These are phyloP conservation scores for Gymnodraco acuticeps DNA, from an alignment of 2,797 vertebrate species.

Conservation along the genomic window DNA sequence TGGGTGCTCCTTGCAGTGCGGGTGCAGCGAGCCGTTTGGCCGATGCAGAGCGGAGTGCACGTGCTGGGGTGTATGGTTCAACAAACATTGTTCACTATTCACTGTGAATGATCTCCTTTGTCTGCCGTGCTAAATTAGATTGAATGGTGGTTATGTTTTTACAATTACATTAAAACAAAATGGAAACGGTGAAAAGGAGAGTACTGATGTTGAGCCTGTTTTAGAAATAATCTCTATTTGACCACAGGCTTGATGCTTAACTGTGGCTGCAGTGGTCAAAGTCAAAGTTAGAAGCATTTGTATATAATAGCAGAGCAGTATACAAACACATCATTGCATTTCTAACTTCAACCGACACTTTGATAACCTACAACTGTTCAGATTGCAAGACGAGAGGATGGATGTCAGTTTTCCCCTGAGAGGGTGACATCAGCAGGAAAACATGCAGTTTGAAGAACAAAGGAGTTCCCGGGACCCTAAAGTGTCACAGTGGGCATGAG, in stretches of 20 bases:
- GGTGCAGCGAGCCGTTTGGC: no score
- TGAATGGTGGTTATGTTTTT: constrained; percentile 20
- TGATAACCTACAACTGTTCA: constrained; percentile 55
- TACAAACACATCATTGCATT: constrained; percentile 58
- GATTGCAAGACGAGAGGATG: constrained; percentile 38
- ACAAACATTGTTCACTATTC: not conserved
- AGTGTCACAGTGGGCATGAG: constrained; percentile 63
- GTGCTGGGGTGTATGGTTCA: no score
- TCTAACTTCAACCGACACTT: constrained; percentile 47
- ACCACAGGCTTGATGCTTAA: constrained; percentile 67
- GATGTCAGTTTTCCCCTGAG: constrained; percentile 54
- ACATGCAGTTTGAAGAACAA: constrained; percentile 78
- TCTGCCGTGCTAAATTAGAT: constrained; percentile 2
- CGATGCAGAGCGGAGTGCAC: no score
- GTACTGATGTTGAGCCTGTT: constrained; percentile 48
- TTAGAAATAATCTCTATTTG: constrained; percentile 68
- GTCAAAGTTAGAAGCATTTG: constrained; percentile 54
- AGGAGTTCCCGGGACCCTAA: constrained; percentile 50
- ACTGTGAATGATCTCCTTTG: not conserved
- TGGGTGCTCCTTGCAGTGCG: no score
- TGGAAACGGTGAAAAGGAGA: constrained; percentile 19
- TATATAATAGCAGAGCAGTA: constrained; percentile 56
- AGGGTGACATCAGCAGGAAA: constrained; percentile 70
- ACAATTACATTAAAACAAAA: constrained; percentile 31
- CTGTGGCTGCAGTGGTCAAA: constrained; percentile 55